phyloP scores from a whole-genome alignment of 2,113 vertebrate species.

The Apistogramma diplotaenia region DNA sequence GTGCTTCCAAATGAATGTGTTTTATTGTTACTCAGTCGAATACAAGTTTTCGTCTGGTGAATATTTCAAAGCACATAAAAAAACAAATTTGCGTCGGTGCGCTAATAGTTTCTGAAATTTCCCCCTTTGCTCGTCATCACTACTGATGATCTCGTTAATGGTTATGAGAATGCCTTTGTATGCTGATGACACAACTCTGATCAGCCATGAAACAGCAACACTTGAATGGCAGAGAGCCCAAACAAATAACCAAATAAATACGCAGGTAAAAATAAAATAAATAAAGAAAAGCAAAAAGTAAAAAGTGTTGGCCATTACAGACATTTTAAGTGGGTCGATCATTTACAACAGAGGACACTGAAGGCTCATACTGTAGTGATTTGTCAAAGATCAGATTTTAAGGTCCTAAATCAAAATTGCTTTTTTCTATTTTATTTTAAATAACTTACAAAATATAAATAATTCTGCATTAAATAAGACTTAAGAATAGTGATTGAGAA shows the following conservation, averaged over 20 bases:
- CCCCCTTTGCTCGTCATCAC: background rate
- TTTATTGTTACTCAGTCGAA: background rate
- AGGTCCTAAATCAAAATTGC: too few species aligned
- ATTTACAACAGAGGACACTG: too few species aligned
- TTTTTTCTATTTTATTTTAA: too few species aligned
- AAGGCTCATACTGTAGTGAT: too few species aligned
- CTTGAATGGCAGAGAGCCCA: background rate
- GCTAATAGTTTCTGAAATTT: background rate
- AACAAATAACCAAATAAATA: background rate
- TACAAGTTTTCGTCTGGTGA: background rate
- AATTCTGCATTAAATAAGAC: background rate
- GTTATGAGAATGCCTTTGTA: background rate
- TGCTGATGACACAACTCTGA: background rate
- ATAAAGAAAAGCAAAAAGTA: background rate
- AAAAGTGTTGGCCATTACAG: background rate
- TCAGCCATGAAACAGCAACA: background rate
- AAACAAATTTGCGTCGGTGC: background rate
- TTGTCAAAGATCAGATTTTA: too few species aligned
- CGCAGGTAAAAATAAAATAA: background rate
- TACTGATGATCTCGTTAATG: background rate
- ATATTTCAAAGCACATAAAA: background rate
- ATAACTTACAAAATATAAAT: background rate
- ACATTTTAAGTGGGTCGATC: background rate
- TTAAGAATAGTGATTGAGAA: background rate
- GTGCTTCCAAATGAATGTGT: background rate